A percentile compares a stretch with the other conserved stretches of the same genome.
phyloP scores from a whole-genome alignment of 2,113 vertebrate species.

The Lasiurus cinereus region DNA sequence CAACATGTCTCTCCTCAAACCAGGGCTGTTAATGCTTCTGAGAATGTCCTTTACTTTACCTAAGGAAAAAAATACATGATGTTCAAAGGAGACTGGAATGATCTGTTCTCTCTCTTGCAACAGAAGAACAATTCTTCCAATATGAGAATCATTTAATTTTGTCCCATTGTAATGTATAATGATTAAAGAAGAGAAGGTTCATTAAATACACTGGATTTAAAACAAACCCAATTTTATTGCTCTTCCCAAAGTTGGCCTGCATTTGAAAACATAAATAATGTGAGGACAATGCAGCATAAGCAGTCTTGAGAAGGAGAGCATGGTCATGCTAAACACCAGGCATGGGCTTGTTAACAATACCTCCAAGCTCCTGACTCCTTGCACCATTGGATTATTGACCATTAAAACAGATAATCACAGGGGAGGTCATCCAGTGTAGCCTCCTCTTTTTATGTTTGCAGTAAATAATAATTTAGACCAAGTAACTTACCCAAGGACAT shows the following conservation, averaged over 20 bases:
- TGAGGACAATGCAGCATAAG: neutral
- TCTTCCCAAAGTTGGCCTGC: constrained; percentile 53
- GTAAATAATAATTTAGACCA: neutral
- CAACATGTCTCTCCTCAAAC: neutral
- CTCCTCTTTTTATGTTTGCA: neutral
- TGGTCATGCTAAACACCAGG: neutral
- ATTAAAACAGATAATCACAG: neutral
- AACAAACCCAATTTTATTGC: constrained; percentile 57
- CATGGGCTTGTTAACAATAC: neutral
- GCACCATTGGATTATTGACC: neutral
- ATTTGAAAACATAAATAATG: constrained; percentile 55
- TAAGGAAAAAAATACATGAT: neutral
- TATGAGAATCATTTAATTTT: constrained; percentile 65
- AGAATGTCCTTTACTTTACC: constrained; percentile 44
- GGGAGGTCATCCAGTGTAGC: neutral
- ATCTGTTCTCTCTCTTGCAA: constrained; percentile 39
- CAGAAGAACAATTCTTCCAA: constrained; percentile 33
- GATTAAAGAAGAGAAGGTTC: constrained; percentile 55
- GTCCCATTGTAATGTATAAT: constrained; percentile 48
- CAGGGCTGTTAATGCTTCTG: neutral
- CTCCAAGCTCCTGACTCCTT: constrained; percentile 1
- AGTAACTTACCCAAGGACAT: neutral
- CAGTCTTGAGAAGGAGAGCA: neutral
- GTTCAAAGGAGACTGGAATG: constrained; percentile 18
- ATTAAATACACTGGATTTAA: constrained; percentile 70